Percentiles rank a stretch among this genome's conserved stretches.
These are phyloP conservation scores for Osmerus eperlanus DNA, from an alignment of 2,113 vertebrate genomes.

Conservation along the genomic window DNA sequence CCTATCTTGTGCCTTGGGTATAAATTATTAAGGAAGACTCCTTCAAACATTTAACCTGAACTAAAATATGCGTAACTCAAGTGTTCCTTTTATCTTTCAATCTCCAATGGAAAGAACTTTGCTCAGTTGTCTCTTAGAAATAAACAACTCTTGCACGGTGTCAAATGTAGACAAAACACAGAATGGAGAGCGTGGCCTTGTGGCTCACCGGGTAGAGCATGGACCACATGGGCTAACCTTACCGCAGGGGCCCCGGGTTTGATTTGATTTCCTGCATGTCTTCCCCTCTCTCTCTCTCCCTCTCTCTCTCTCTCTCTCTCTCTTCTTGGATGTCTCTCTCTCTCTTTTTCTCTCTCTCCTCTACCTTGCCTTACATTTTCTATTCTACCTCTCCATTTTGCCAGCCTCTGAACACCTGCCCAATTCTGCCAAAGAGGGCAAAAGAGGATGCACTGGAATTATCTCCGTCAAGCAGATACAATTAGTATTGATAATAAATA, in stretches of 20 bases:
- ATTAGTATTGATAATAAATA: slow-evolving; percentile 69
- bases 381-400: slow-evolving; percentile 14
- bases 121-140: slow-evolving; percentile 1
- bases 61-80: not conserved
- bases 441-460: slow-evolving; percentile 44
- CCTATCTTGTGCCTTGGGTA: slow-evolving; percentile 17
- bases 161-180: too few species aligned
- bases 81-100: slow-evolving; percentile 16
- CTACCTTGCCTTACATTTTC: not conserved
- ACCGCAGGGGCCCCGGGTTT: too few species aligned
- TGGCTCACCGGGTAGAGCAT: too few species aligned
- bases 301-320: not conserved
- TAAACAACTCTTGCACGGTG: not conserved
- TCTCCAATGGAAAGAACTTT: not conserved
- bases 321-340: not conserved
- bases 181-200: too few species aligned
- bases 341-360: slow-evolving; percentile 1
- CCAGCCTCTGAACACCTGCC: not conserved
- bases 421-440: slow-evolving; percentile 16
- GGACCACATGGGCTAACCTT: too few species aligned
- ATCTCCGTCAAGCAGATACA: slow-evolving; percentile 58
- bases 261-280: not conserved
- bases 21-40: slow-evolving; percentile 15
- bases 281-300: not conserved
- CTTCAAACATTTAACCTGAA: slow-evolving; percentile 18